phyloP scores from a whole-genome alignment of 2,888 invertebrate species.

The Caenorhabditis sp. region DNA sequence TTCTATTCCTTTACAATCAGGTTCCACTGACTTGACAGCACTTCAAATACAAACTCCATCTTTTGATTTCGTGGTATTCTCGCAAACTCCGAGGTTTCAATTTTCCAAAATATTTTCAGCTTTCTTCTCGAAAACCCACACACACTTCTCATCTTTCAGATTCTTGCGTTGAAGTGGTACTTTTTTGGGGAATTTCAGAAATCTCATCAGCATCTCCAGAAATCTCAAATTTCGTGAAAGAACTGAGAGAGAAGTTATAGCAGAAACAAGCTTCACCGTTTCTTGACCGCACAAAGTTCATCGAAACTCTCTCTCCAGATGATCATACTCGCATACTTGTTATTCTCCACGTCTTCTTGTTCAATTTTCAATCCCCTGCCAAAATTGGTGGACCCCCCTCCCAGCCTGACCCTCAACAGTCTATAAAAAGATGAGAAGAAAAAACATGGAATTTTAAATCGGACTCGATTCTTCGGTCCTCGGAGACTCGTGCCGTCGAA shows the following conservation, averaged over 20 bases:
- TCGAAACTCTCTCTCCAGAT: background rate
- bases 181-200: background rate
- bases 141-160: background rate
- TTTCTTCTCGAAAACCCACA: too few species aligned
- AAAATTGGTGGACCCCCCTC: background rate
- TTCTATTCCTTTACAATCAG: background rate
- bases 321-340: conserved; percentile 17
- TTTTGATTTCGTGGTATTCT: too few species aligned
- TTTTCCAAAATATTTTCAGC: too few species aligned
- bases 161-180: background rate
- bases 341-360: conserved; percentile 13
- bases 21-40: background rate
- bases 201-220: background rate
- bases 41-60: background rate
- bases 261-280: background rate
- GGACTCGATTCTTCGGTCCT: background rate
- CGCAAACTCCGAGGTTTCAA: too few species aligned
- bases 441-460: conserved; percentile 53
- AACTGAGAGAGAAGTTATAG: background rate
- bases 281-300: conserved; percentile 11
- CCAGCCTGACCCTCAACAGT: background rate
- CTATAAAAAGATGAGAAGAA: conserved; percentile 35
- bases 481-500: conserved; percentile 4
- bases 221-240: background rate
- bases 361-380: conserved; percentile 1